phyloP scores from a whole-genome alignment of 2,113 vertebrate species.

The Halcyon senegalensis region DNA sequence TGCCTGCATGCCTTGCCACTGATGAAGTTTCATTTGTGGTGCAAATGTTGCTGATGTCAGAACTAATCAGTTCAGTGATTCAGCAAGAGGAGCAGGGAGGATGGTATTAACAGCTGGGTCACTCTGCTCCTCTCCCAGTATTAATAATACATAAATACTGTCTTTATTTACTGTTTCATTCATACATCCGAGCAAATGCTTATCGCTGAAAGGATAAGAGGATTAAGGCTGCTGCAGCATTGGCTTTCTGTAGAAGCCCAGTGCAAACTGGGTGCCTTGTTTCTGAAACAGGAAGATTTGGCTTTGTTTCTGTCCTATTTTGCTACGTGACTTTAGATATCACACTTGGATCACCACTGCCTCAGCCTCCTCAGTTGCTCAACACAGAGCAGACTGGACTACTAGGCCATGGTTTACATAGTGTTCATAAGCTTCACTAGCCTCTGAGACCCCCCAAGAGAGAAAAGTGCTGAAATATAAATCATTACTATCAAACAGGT shows the following conservation, averaged over 20 bases:
- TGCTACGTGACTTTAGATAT: neutral
- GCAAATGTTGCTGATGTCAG: neutral
- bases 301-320: neutral
- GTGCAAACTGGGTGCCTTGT: neutral
- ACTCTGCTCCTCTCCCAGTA: neutral
- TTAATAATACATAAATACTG: neutral
- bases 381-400: neutral
- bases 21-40: neutral
- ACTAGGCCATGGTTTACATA: neutral
- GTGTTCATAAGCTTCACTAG: neutral
- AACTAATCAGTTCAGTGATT: neutral
- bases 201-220: neutral
- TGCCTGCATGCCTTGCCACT: neutral
- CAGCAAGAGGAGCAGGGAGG: neutral
- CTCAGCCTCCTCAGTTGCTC: neutral
- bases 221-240: neutral
- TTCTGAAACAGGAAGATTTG: neutral
- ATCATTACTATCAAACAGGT: neutral
- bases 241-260: neutral
- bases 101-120: neutral
- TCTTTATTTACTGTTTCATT: conserved; percentile 4
- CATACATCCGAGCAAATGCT: neutral
- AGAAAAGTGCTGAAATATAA: neutral
- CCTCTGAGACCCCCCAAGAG: neutral
- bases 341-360: neutral